A percentile compares a stretch with the other conserved stretches of the same genome.
These are phyloP conservation scores for Neosalanx taihuensis DNA, from an alignment of 2,797 vertebrate species.

Conservation along the genomic window DNA sequence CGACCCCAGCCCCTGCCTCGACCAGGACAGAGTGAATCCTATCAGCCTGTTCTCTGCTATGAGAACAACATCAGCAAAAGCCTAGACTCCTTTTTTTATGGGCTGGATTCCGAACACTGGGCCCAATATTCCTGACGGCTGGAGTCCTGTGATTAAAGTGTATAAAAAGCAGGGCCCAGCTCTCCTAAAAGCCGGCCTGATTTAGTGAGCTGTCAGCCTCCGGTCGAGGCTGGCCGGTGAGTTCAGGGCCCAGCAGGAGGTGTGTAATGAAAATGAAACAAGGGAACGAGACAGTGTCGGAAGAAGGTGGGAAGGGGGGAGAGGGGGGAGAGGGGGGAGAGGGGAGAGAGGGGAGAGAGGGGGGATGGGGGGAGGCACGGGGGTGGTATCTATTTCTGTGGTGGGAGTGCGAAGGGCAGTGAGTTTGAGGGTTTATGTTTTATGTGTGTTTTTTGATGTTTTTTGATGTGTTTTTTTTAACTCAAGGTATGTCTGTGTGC, in stretches of 20 bases:
- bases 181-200: slow-evolving; percentile 74
- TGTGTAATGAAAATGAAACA: slow-evolving; percentile 75
- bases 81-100: slow-evolving; percentile 62
- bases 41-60: slow-evolving; percentile 57
- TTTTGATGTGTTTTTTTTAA: not conserved
- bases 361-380: not conserved
- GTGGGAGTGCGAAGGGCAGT: not conserved
- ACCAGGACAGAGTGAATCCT: slow-evolving; percentile 66
- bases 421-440: not conserved
- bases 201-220: slow-evolving; percentile 78
- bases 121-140: slow-evolving; percentile 72
- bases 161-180: slow-evolving; percentile 70
- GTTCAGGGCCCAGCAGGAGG: slow-evolving; percentile 74
- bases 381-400: not conserved
- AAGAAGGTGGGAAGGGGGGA: slow-evolving; percentile 35
- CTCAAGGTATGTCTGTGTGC: not conserved
- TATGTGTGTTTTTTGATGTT: not conserved
- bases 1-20: slow-evolving; percentile 45
- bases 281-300: slow-evolving; percentile 53
- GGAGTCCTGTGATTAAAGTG: slow-evolving; percentile 80
- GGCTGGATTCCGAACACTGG: slow-evolving; percentile 62
- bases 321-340: slow-evolving; percentile 30
- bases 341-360: not conserved
- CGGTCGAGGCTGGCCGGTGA: slow-evolving; percentile 67
- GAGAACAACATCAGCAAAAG: slow-evolving; percentile 69